Conservation (phyloP, 2,888 invertebrate species). For the Diploptera punctata region DNA sequence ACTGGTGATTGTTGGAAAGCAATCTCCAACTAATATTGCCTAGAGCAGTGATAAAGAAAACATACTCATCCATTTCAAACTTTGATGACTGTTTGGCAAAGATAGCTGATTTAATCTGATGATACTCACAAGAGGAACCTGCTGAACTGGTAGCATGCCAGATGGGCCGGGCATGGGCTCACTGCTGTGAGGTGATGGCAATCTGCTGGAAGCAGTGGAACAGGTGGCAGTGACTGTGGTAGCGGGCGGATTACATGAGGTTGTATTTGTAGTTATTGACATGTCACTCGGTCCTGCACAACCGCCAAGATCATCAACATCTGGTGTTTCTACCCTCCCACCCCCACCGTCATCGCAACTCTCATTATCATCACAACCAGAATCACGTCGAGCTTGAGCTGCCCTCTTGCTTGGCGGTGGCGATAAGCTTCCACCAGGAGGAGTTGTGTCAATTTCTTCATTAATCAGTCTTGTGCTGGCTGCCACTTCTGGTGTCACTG, state of each 20-base stretch:
- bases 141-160: constrained; percentile 84
- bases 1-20: no score
- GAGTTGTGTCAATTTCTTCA: constrained; percentile 44
- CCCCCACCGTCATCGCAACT: constrained; percentile 41
- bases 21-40: no score
- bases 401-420: constrained; percentile 40
- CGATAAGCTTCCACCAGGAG: constrained; percentile 44
- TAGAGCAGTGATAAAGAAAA: no score
- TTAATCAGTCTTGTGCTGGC: constrained; percentile 36
- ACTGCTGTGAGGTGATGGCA: constrained; percentile 67
- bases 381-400: constrained; percentile 44
- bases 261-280: constrained; percentile 41
- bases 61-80: no score
- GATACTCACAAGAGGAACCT: constrained; percentile 82
- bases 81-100: no score
- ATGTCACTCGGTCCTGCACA: constrained; percentile 43
- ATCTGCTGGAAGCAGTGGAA: constrained; percentile 42
- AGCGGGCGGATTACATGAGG: constrained; percentile 47
- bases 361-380: constrained; percentile 46
- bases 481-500: constrained; percentile 40
- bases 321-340: constrained; percentile 37
- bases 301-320: constrained; percentile 39
- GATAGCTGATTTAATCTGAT: no score
- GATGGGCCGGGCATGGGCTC: constrained; percentile 83
- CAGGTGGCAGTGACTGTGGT: constrained; percentile 49